phyloP scores from a whole-genome alignment of 2,113 vertebrate species.

The Clarias batrachus region DNA sequence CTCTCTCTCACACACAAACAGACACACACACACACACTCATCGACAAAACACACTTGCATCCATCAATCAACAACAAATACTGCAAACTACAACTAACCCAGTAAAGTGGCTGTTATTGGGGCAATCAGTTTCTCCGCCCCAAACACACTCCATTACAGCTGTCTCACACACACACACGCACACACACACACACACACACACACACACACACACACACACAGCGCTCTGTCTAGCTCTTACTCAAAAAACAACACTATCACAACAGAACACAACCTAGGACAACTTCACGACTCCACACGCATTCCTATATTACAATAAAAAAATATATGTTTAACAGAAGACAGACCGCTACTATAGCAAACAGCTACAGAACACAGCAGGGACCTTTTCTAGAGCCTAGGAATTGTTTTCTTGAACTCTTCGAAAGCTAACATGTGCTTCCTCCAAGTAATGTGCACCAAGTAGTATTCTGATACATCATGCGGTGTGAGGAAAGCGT shows the following conservation, averaged over 20 bases:
- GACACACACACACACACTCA: background rate
- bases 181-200: too few species aligned
- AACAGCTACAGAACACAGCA: background rate
- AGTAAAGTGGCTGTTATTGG: constrained; percentile 22
- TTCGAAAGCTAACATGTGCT: background rate
- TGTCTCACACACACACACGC: constrained; percentile 2
- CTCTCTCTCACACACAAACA: background rate
- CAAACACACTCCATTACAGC: constrained; percentile 18
- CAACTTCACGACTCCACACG: background rate
- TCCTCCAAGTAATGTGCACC: background rate
- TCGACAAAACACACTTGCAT: constrained; percentile 11
- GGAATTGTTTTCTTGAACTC: background rate
- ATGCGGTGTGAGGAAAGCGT: background rate
- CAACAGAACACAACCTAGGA: background rate
- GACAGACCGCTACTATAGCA: background rate
- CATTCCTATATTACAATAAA: background rate
- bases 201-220: background rate
- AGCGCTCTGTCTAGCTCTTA: background rate
- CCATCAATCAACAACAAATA: constrained; percentile 12
- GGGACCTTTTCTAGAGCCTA: background rate
- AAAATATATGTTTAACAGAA: background rate
- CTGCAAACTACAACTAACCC: background rate
- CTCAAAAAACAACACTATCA: background rate
- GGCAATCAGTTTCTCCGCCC: background rate
- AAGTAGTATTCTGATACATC: background rate